Conservation (phyloP, 1,140 invertebrate species). For the Pomacea maculata region DNA sequence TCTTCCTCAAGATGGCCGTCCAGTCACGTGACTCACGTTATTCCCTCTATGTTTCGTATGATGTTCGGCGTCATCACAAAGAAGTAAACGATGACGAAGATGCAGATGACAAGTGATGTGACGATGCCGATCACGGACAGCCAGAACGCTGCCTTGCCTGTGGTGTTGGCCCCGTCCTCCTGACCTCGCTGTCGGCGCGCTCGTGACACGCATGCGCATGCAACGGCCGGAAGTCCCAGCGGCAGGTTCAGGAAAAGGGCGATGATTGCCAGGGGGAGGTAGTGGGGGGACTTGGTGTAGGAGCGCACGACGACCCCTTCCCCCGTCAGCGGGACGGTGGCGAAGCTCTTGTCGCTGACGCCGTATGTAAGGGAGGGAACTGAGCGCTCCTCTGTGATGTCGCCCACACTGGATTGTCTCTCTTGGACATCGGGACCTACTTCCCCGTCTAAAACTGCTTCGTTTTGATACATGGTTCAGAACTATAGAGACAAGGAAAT, state of each 20-base stretch:
- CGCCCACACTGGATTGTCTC: slow-evolving; percentile 16
- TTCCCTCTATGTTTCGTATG: slow-evolving; percentile 4
- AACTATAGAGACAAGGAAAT: neutral
- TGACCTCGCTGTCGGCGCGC: slow-evolving; percentile 7
- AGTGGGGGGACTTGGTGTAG: slow-evolving; percentile 27
- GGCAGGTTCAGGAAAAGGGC: slow-evolving; percentile 20
- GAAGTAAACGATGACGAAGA: slow-evolving; percentile 27
- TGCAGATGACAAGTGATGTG: slow-evolving; percentile 16
- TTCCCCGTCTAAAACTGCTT: slow-evolving; percentile 7
- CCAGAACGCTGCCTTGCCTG: slow-evolving; percentile 24
- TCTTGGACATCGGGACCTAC: slow-evolving; percentile 1
- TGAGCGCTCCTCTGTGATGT: slow-evolving; percentile 12
- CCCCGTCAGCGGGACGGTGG: slow-evolving; percentile 24
- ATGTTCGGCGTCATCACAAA: slow-evolving; percentile 30
- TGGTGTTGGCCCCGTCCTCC: neutral
- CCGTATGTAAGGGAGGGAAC: slow-evolving; percentile 12
- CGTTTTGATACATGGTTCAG: neutral
- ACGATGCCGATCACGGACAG: slow-evolving; percentile 26
- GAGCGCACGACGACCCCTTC: slow-evolving; percentile 22
- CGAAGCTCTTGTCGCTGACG: slow-evolving; percentile 17
- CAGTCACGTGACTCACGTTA: neutral
- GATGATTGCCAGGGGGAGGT: slow-evolving; percentile 28
- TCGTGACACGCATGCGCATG: slow-evolving; percentile 22
- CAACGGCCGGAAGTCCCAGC: slow-evolving; percentile 16
- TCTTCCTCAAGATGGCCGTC: no score